Evolutionary conservation across 2,113 vertebrate species (phyloP), one percentile per base, ranked within the genome.

Genomic region (Oceanites oceanicus): DNA sequence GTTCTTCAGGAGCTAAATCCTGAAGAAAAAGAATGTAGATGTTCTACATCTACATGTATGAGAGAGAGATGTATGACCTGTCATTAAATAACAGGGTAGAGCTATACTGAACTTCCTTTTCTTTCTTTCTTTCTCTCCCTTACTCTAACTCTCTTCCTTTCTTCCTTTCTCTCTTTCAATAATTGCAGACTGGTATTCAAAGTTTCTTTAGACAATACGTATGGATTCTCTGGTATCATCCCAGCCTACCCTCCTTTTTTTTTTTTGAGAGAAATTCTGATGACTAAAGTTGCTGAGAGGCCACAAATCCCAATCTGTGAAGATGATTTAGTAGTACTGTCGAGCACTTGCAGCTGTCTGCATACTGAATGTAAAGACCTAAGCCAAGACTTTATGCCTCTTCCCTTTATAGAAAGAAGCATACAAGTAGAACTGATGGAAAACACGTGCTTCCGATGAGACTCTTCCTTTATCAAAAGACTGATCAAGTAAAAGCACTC

Each of bases 381-480:
- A 78, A 50, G 88, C 77, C 88, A 95, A 86, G 10, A 40, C 70
- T 88, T 80, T 14, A 63, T 56, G 81, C 20, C 36, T 94, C 74
- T 93, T 93, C 62, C 71, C 66, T 83, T 85, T 82, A 86, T 15
- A 94, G 34, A 82, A 90, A 82, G 66, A 65, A 84, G 42, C 0
- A 0, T 38, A 26, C 12, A 59, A 90, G 52, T 15, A 67, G 85
- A 94, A 79, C n/a, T 92, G 82, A 88, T 83, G 78, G 66, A 88
- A 96, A 95, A 90, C 71, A 93, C 55, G n/a, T 76, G 82, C 53
- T 40, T 86, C 30, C 1, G 0, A 32, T 45, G 44, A 79, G 62
- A 61, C 21, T 9, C 25, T 70, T 80, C 40, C 76, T 88, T 94
- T 94, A 95, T 89, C 86, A 92, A 72, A 87, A 96, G 73, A 20